These are phyloP conservation scores for Samia ricini DNA, from an alignment of 1,140 invertebrate species.

Conservation along the genomic window DNA sequence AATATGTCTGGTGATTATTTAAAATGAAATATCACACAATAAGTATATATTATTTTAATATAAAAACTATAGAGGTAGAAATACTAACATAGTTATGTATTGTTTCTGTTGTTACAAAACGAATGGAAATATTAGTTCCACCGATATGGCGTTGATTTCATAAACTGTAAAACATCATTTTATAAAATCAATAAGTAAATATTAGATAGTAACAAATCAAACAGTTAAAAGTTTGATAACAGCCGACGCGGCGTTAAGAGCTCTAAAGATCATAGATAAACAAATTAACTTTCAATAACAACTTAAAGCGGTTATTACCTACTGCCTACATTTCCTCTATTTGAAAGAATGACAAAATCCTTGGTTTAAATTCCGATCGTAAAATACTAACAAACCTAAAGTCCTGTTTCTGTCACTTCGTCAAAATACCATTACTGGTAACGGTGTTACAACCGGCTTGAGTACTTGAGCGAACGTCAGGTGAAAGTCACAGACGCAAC, in stretches of 20 bases:
- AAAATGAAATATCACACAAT: too few relatives aligned
- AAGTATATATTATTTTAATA: too few relatives aligned
- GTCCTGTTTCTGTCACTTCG: conserved; percentile 14
- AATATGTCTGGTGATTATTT: too few relatives aligned
- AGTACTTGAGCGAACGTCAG: conserved; percentile 46
- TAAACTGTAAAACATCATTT: background rate
- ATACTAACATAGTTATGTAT: too few relatives aligned
- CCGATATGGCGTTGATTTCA: too few relatives aligned
- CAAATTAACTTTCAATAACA: background rate
- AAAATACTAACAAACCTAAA: background rate
- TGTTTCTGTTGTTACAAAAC: too few relatives aligned
- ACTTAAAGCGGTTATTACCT: background rate
- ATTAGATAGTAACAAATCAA: background rate
- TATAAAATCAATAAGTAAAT: background rate
- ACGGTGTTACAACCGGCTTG: conserved; percentile 62
- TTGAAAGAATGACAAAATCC: background rate
- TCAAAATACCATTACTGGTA: conserved; percentile 64
- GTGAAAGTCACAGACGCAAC: conserved; percentile 71
- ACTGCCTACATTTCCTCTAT: background rate
- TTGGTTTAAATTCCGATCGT: background rate
- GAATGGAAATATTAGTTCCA: too few relatives aligned
- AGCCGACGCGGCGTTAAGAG: background rate
- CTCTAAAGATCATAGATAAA: background rate
- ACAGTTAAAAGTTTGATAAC: background rate
- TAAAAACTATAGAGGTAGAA: too few relatives aligned